A percentile compares a stretch with the other conserved stretches of the same genome.
Conservation (phyloP, 2,113 vertebrate species). For the Chelonoidis abingdonii region DNA sequence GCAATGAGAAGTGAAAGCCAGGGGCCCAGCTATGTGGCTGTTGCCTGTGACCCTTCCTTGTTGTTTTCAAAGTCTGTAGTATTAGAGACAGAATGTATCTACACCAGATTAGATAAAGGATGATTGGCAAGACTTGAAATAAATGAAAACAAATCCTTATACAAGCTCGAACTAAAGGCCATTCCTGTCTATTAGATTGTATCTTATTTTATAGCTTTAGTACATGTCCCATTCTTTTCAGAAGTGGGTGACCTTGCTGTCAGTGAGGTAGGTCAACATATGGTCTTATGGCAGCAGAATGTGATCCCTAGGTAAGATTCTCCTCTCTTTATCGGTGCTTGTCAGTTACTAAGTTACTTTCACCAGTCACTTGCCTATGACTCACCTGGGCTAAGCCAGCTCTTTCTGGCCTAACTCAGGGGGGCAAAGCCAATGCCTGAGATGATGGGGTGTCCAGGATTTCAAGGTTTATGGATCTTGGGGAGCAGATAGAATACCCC, state of each 20-base stretch:
- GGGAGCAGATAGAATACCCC: no score
- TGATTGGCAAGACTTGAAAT: background rate
- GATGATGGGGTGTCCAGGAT: no score
- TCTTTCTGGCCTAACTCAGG: background rate
- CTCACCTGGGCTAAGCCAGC: background rate
- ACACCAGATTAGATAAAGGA: background rate
- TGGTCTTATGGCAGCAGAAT: background rate
- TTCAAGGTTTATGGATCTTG: no score
- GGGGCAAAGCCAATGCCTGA: no score
- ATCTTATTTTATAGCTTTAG: background rate
- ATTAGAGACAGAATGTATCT: background rate
- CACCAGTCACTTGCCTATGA: background rate
- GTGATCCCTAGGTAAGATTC: constrained; percentile 39
- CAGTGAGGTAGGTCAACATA: background rate
- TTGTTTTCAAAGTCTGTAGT: background rate
- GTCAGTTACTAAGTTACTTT: constrained; percentile 6
- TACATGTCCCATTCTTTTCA: background rate
- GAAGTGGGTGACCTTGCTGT: background rate
- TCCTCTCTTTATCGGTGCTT: background rate
- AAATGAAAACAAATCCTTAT: background rate
- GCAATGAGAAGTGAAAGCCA: no score
- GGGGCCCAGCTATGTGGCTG: background rate
- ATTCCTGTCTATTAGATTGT: background rate
- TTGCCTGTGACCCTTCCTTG: background rate
- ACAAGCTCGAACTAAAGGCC: background rate